Evolutionary conservation across 2,888 invertebrate genomes (phyloP).

Genomic region (Drosophila affinis): DNA sequence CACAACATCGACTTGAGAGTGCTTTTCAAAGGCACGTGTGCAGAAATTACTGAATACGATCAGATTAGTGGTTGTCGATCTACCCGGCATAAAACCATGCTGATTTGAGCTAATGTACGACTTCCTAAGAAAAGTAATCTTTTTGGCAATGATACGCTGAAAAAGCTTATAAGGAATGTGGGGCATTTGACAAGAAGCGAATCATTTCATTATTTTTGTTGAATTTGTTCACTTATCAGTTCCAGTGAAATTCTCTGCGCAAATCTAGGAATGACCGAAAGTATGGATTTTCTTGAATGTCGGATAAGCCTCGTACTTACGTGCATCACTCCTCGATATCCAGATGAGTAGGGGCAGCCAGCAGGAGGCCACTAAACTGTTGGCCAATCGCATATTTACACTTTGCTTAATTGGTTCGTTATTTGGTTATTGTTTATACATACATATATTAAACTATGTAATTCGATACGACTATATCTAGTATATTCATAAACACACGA

Average conservation of each 20-base stretch:
- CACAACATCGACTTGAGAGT: too few relatives aligned
- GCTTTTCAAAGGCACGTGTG: too few relatives aligned
- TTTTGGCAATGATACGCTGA: too few relatives aligned
- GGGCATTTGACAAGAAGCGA: too few relatives aligned
- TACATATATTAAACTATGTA: slow-evolving; percentile 13
- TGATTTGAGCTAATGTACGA: too few relatives aligned
- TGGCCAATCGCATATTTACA: not conserved
- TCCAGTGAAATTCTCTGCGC: not conserved
- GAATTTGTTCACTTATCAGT: not conserved
- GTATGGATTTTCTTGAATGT: not conserved
- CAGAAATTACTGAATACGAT: too few relatives aligned
- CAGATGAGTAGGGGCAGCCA: not conserved
- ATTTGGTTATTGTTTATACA: slow-evolving; percentile 9
- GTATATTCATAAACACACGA: slow-evolving; percentile 12
- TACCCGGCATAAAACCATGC: too few relatives aligned
- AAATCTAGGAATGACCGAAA: not conserved
- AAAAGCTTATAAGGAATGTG: too few relatives aligned
- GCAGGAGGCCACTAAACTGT: not conserved
- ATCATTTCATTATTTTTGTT: not conserved
- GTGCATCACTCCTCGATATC: slow-evolving; percentile 26
- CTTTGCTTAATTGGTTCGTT: slow-evolving; percentile 7
- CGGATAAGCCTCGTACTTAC: slow-evolving; percentile 21
- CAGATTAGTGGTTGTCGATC: too few relatives aligned
- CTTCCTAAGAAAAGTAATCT: too few relatives aligned
- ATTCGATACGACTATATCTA: slow-evolving; percentile 9